phyloP scores from a whole-genome alignment of 2,113 vertebrate species.

The Macrotis lagotis region DNA sequence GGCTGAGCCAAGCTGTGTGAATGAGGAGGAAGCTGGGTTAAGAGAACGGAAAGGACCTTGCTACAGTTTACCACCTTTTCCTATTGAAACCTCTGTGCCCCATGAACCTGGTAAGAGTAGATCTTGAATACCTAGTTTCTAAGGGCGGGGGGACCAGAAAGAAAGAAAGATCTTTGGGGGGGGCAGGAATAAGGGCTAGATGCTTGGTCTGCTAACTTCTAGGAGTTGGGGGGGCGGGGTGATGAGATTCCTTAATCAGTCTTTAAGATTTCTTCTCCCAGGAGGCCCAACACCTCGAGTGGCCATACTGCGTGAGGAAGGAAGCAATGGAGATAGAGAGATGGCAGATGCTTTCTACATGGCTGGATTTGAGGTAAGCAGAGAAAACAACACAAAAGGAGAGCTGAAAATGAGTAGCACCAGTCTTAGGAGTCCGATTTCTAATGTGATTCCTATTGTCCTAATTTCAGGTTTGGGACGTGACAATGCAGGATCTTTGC shows the following conservation, averaged over 20 bases:
- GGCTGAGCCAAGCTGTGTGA: slow-evolving; percentile 85
- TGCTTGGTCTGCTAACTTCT: neutral
- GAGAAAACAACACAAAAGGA: neutral
- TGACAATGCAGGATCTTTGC: slow-evolving; percentile 93
- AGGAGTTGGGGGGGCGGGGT: neutral
- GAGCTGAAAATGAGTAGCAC: no score
- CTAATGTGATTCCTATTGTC: neutral
- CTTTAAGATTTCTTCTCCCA: slow-evolving; percentile 7
- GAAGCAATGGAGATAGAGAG: slow-evolving; percentile 96
- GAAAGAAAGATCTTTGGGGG: neutral
- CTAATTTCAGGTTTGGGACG: slow-evolving; percentile 91
- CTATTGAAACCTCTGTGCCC: slow-evolving; percentile 67
- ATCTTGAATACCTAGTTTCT: neutral
- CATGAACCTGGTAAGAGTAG: slow-evolving; percentile 80
- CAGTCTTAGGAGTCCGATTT: neutral
- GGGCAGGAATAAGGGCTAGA: neutral
- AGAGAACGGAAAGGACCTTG: slow-evolving; percentile 84
- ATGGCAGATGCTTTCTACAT: slow-evolving; percentile 90
- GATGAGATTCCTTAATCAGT: neutral
- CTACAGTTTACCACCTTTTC: slow-evolving; percentile 87
- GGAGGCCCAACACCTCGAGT: slow-evolving; percentile 84
- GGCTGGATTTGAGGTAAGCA: slow-evolving; percentile 92
- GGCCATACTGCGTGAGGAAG: slow-evolving; percentile 92
- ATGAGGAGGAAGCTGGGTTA: slow-evolving; percentile 88
- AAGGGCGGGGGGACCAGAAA: no score